phyloP scores from a whole-genome alignment of 2,113 vertebrate species.

The Athene noctua region DNA sequence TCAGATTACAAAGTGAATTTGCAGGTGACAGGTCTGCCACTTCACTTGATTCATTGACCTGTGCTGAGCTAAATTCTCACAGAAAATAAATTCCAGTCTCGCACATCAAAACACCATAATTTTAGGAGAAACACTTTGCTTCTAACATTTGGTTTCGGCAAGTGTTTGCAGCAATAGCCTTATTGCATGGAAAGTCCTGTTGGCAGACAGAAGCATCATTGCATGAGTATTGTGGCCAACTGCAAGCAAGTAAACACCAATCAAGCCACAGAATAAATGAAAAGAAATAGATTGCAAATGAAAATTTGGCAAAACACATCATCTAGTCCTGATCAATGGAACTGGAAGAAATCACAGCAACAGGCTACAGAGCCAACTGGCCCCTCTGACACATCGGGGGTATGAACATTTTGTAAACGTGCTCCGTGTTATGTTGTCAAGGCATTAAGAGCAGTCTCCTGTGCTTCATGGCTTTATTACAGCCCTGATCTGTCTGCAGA shows the following conservation, averaged over 20 bases:
- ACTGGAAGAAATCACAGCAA: background rate
- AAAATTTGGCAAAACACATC: background rate
- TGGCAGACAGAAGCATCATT: accelerated
- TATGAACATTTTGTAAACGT: background rate
- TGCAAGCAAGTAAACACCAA: accelerated
- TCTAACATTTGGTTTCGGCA: background rate
- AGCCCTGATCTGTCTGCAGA: background rate
- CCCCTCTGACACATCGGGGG: background rate
- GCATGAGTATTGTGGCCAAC: background rate
- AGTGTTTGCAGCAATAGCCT: background rate
- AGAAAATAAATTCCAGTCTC: background rate
- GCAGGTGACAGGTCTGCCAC: background rate
- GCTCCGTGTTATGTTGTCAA: background rate
- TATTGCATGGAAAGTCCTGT: background rate
- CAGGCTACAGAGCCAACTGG: background rate
- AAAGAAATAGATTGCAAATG: background rate
- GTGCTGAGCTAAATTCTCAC: background rate
- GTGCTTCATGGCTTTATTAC: background rate
- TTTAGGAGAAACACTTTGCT: background rate
- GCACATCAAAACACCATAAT: background rate
- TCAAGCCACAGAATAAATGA: background rate
- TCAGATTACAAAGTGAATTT: background rate
- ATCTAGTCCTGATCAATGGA: background rate
- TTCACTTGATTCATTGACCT: background rate
- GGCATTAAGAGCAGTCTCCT: background rate